Evolutionary conservation across 2,888 invertebrate genomes (phyloP), one percentile per base, ranked within the genome.

Genomic region (Drosophila nr. perissopoda): DNA sequence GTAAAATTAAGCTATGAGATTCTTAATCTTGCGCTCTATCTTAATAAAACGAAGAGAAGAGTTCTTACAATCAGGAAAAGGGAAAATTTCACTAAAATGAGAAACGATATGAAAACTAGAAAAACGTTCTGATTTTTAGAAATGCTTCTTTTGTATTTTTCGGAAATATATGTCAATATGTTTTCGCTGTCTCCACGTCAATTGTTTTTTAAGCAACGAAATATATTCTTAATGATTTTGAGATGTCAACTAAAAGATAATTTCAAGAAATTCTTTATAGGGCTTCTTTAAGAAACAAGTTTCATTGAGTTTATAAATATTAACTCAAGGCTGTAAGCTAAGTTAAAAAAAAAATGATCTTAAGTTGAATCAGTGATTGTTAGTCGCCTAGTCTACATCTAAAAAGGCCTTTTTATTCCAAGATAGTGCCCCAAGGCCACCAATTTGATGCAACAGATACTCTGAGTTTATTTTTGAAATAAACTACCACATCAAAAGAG

Each of bases 401-500:
- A 21, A 21, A 13, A 21, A 2, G 7, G 2, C 4, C 2, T 16
- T 8, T 25, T 25, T 2, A 16, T 25, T 16, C 16, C 8, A 25
- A 25, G 45, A 45, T 4, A 25, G 13, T 51, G 51, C n/a, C n/a
- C 2, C 29, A 29, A n/a, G 51, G 49, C 18, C n/a, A 4, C n/a
- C n/a, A 51, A 31, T 29, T 31, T n/a, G 51, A 6, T n/a, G 51
- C 29, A 29, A 31, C n/a, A 2, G 52, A 21, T 21, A 21, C 2
- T 6, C 6, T 36, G 36, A 7, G 27, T 13, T 38, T n/a, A n/a
- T 31, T 13, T 54, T 7, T n/a, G 0, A n/a, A 34, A 59, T n/a
- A 38, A 31, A 25, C 21, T 38, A 31, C 18, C 3, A 73, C 56
- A 52, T 52, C 40, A 40, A 51, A 56, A 60, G 34, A 62, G 45